Percentiles rank a stretch among this genome's conserved stretches.
phyloP scores from a whole-genome alignment of 2,797 vertebrate genomes.

The Bradypodion pumilum region DNA sequence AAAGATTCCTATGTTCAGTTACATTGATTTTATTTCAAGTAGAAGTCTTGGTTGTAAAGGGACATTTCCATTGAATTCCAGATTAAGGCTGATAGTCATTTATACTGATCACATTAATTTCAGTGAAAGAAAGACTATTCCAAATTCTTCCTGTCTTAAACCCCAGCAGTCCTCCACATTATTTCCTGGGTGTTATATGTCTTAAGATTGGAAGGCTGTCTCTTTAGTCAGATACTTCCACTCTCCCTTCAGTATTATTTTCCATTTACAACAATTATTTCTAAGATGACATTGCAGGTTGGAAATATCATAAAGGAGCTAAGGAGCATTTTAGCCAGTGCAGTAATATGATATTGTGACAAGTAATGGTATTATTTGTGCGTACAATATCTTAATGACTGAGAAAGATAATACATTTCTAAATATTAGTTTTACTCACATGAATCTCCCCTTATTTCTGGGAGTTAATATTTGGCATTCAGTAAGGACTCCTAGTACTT shows the following conservation, averaged over 20 bases:
- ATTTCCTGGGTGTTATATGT: background rate
- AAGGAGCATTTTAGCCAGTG: background rate
- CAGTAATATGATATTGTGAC: background rate
- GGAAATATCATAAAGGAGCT: background rate
- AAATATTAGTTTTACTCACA: slow-evolving; percentile 65
- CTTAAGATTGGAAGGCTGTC: background rate
- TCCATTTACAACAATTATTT: slow-evolving; percentile 19
- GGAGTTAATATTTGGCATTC: slow-evolving; percentile 35
- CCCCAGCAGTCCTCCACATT: background rate
- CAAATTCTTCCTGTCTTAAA: slow-evolving; percentile 34
- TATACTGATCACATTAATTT: slow-evolving; percentile 3
- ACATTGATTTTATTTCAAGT: background rate
- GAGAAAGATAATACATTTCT: slow-evolving; percentile 10
- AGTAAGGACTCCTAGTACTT: slow-evolving; percentile 45
- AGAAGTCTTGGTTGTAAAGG: slow-evolving; percentile 6
- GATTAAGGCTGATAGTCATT: slow-evolving; percentile 9
- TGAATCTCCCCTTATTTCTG: slow-evolving; percentile 40
- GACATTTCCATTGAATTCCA: background rate
- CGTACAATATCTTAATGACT: background rate
- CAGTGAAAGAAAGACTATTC: slow-evolving; percentile 39
- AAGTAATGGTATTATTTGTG: background rate
- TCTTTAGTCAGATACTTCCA: background rate
- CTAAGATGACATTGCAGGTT: background rate
- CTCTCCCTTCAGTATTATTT: slow-evolving; percentile 23
- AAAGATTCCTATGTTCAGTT: slow-evolving; percentile 45